Conservation (phyloP, 2,113 vertebrate genomes). For the Labeo rohita region DNA sequence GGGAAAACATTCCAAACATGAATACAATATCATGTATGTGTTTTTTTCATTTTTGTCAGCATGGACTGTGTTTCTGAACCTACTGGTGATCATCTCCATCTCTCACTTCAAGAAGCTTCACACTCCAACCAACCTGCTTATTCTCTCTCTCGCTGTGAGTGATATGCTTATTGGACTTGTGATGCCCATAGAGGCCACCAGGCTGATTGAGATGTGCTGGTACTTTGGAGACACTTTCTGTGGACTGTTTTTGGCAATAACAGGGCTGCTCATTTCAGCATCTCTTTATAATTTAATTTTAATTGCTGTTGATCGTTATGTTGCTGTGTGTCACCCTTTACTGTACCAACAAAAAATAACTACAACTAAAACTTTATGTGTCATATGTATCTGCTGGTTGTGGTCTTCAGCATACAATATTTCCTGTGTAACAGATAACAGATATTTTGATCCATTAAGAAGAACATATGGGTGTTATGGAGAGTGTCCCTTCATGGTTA, state of each 20-base stretch:
- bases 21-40: too few relatives aligned
- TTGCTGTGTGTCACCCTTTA: neutral
- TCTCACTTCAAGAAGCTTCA: conserved; percentile 65
- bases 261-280: conserved; percentile 57
- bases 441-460: neutral
- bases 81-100: neutral
- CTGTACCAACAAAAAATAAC: neutral
- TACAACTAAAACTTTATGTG: conserved; percentile 30
- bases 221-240: conserved; percentile 61
- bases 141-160: conserved; percentile 68
- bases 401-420: conserved; percentile 10
- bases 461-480: neutral
- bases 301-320: conserved; percentile 54
- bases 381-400: conserved; percentile 61
- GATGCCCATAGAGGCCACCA: neutral
- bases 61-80: neutral
- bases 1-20: too few relatives aligned
- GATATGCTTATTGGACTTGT: conserved; percentile 65
- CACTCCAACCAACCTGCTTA: conserved; percentile 68
- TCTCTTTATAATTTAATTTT: conserved; percentile 60
- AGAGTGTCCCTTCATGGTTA: neutral
- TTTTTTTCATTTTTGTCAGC: too few relatives aligned
- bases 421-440: neutral
- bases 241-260: conserved; percentile 43
- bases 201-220: conserved; percentile 64